These are phyloP conservation scores for Ectobius pallidus DNA, from an alignment of 2,888 invertebrate genomes.

Conservation along the genomic window DNA sequence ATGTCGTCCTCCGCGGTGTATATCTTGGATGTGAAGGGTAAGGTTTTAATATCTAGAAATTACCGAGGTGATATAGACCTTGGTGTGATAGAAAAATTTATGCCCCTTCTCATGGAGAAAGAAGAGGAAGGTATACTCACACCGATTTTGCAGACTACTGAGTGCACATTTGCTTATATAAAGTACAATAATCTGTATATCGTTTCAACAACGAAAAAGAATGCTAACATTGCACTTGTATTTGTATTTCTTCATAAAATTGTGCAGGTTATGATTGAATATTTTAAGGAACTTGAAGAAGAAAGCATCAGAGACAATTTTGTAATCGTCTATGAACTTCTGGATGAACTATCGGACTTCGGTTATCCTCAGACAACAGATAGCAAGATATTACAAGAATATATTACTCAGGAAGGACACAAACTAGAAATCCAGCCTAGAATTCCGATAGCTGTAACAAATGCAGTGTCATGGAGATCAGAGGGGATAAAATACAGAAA, in stretches of 20 bases:
- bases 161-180: conserved; percentile 94
- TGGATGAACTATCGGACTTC: conserved; percentile 97
- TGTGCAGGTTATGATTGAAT: conserved; percentile 94
- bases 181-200: conserved; percentile 98
- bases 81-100: conserved; percentile 96
- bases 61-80: conserved; percentile 98
- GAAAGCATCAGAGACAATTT: conserved; percentile 99
- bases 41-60: conserved; percentile 95
- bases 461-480: conserved; percentile 98
- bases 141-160: conserved; percentile 88
- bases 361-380: conserved; percentile 99
- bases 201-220: conserved; percentile 94
- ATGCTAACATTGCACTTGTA: conserved; percentile 94
- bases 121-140: conserved; percentile 95
- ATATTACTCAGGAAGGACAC: conserved; percentile 98
- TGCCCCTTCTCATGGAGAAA: conserved; percentile 96
- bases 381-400: conserved; percentile 96
- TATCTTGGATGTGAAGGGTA: conserved; percentile 96
- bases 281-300: conserved; percentile 97
- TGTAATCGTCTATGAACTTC: conserved; percentile 96
- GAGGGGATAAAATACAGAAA: conserved; percentile 98
- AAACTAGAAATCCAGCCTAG: conserved; percentile 95
- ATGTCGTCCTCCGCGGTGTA: conserved; percentile 98
- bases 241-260: conserved; percentile 97
- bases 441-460: conserved; percentile 98